These are phyloP conservation scores for Pararge aegeria DNA, from an alignment of 1,140 invertebrate species.

Conservation along the genomic window DNA sequence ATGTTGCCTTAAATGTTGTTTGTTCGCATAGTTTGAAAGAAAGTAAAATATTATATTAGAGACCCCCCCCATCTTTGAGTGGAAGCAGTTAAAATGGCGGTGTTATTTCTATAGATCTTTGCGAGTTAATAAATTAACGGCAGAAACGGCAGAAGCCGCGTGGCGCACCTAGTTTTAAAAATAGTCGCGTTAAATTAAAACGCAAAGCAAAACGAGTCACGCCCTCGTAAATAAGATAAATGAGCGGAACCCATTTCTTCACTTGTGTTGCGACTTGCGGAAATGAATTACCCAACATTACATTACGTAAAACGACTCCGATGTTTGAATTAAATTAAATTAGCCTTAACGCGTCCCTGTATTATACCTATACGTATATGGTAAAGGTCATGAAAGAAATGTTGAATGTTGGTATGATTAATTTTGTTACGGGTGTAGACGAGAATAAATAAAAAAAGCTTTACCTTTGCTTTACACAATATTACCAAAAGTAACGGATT, in stretches of 20 bases:
- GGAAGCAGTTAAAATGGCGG: no score
- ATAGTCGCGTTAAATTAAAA: slow-evolving; percentile 4
- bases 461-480: no score
- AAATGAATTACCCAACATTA: slow-evolving; percentile 8
- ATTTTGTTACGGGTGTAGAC: no score
- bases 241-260: slow-evolving; percentile 10
- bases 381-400: background rate
- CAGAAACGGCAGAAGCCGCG: no score
- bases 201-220: slow-evolving; percentile 5
- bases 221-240: slow-evolving; percentile 5
- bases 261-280: slow-evolving; percentile 4
- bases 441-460: no score
- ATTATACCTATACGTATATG: background rate
- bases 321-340: slow-evolving; percentile 9
- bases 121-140: no score
- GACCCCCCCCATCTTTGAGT: no score
- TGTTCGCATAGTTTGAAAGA: no score
- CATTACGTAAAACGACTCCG: background rate
- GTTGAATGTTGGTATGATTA: background rate
- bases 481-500: no score
- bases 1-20: no score
- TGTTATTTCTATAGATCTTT: no score
- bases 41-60: no score
- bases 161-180: background rate
- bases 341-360: background rate